Percentiles rank a stretch among this genome's conserved stretches.
Evolutionary conservation across 2,797 vertebrate species (phyloP).

Genomic region (Sitta carolinensis): DNA sequence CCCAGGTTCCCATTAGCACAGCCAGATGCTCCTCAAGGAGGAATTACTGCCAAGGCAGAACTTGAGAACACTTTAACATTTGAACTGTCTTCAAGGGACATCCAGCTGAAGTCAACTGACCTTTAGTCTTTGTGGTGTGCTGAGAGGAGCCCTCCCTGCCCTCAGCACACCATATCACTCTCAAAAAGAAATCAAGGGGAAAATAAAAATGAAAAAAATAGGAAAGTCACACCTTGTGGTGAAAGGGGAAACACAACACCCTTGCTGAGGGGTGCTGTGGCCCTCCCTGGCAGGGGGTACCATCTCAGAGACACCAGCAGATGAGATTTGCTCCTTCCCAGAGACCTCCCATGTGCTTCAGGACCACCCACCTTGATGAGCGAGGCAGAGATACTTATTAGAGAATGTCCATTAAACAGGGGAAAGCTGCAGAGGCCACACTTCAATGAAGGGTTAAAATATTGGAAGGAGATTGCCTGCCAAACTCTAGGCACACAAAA

Average conservation of each 20-base stretch:
- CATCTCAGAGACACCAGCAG: neutral
- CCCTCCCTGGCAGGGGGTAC: neutral
- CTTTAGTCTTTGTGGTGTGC: too few species aligned
- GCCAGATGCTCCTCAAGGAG: neutral
- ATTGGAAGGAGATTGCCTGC: neutral
- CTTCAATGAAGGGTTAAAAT: neutral
- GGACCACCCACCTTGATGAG: neutral
- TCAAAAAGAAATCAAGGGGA: neutral
- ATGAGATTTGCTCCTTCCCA: neutral
- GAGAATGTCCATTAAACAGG: neutral
- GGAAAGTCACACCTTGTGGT: neutral
- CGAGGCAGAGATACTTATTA: neutral
- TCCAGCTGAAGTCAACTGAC: neutral
- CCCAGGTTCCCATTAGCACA: neutral
- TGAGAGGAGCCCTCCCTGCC: neutral
- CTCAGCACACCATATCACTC: neutral
- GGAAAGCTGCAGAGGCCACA: neutral
- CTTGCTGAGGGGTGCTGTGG: neutral
- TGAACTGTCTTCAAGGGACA: neutral
- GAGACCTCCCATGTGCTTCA: neutral
- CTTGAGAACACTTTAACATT: neutral
- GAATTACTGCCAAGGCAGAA: neutral
- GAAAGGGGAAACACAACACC: neutral
- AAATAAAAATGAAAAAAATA: accelerated
- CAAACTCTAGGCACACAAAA: neutral